Conservation (phyloP, 2,888 invertebrate genomes). For the Cylindroiulus punctatus region DNA sequence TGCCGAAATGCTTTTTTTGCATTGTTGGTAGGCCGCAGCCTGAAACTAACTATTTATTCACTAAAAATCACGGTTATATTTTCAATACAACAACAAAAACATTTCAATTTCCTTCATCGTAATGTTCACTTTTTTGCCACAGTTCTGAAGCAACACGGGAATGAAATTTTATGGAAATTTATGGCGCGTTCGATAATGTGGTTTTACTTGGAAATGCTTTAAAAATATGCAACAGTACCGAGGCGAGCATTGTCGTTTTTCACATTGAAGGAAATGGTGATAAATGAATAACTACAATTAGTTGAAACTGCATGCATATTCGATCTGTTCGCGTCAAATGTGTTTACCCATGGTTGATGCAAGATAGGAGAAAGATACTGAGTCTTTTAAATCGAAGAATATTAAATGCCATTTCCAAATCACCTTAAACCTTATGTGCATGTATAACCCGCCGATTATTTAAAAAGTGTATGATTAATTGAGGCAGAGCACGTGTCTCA, state of each 20-base stretch:
- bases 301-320: neutral
- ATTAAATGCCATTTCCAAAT: too few relatives aligned
- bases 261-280: neutral
- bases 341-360: neutral
- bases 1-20: conserved; percentile 11
- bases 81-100: neutral
- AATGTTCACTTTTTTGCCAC: neutral
- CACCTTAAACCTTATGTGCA: too few relatives aligned
- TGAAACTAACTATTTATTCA: conserved; percentile 25
- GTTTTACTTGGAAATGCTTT: neutral
- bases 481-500: too few relatives aligned
- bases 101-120: conserved; percentile 26
- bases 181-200: conserved; percentile 1
- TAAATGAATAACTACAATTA: neutral
- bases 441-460: too few relatives aligned
- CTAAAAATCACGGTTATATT: neutral
- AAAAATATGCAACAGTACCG: neutral
- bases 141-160: neutral
- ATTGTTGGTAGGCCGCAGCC: neutral
- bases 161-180: conserved; percentile 25
- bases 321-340: neutral
- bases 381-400: too few relatives aligned
- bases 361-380: too few relatives aligned
- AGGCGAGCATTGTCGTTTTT: neutral
- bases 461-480: too few relatives aligned